A percentile compares a stretch with the other conserved stretches of the same genome.
Conservation (phyloP, 1,140 invertebrate species). For the Polypedilum vanderplanki region DNA sequence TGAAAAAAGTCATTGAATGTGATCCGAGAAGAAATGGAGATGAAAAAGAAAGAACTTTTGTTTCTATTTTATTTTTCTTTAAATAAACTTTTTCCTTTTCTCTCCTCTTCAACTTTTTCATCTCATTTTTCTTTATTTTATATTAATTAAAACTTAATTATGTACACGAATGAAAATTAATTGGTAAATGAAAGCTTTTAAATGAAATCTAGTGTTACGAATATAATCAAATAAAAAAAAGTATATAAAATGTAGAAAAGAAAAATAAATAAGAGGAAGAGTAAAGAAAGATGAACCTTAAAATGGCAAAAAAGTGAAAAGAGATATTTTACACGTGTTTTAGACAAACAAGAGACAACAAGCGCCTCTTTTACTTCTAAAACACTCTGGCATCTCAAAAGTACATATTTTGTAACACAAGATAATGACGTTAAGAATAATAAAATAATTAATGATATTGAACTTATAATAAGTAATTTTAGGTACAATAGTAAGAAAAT, state of each 20-base stretch:
- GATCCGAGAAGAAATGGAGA: background rate
- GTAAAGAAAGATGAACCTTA: background rate
- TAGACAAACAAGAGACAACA: background rate
- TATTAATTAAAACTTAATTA: conserved; percentile 28
- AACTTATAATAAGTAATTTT: too few species aligned
- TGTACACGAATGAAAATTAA: conserved; percentile 26
- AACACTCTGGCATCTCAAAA: too few species aligned
- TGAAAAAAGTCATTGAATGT: background rate
- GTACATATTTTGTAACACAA: too few species aligned
- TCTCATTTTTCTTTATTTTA: background rate
- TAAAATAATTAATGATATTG: too few species aligned
- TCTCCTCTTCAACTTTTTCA: background rate
- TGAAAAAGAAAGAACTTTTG: background rate
- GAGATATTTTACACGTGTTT: background rate
- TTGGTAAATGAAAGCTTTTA: conserved; percentile 29
- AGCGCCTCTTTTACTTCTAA: too few species aligned
- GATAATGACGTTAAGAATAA: too few species aligned
- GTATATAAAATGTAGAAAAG: background rate
- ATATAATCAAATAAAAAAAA: background rate
- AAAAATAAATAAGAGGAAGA: background rate
- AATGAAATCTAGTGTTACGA: conserved; percentile 27
- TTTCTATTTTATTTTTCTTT: background rate
- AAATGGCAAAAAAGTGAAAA: background rate
- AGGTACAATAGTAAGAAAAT: too few species aligned
- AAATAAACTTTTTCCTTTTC: conserved; percentile 1